Percentiles rank a stretch among this genome's conserved stretches.
These are phyloP conservation scores for Sipha maydis DNA, from an alignment of 2,888 invertebrate species.

Conservation along the genomic window DNA sequence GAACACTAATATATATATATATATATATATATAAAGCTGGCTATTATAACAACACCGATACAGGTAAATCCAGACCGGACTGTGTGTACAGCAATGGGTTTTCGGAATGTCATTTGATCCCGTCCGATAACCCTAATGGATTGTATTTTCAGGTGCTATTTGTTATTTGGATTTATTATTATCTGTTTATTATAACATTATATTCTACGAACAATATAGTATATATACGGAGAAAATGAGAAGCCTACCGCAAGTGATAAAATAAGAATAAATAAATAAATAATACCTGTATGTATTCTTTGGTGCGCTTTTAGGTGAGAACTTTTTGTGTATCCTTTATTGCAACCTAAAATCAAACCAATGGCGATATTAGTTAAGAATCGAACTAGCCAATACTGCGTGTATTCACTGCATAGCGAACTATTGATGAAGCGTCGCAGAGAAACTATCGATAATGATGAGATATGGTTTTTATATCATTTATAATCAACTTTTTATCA, in stretches of 20 bases:
- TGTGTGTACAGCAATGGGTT: not conserved
- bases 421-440: too few species aligned
- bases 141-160: constrained; percentile 1
- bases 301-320: constrained; percentile 98
- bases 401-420: too few species aligned
- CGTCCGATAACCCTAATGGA: constrained; percentile 45
- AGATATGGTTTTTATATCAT: too few species aligned
- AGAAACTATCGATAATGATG: too few species aligned
- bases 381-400: too few species aligned
- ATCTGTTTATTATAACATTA: not conserved
- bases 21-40: not conserved
- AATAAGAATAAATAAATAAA: not conserved
- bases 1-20: not conserved
- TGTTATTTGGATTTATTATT: not conserved
- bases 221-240: not conserved
- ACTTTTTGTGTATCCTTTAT: constrained; percentile 97
- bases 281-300: constrained; percentile 93
- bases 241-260: not conserved
- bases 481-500: too few species aligned
- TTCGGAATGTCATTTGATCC: constrained; percentile 51
- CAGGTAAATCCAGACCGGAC: too few species aligned
- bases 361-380: not conserved
- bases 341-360: constrained; percentile 79
- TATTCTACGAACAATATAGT: not conserved
- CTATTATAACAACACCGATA: not conserved